A percentile compares a stretch with the other conserved stretches of the same genome.
phyloP scores from a whole-genome alignment of 2,113 vertebrate species.

The Albula glossodonta region DNA sequence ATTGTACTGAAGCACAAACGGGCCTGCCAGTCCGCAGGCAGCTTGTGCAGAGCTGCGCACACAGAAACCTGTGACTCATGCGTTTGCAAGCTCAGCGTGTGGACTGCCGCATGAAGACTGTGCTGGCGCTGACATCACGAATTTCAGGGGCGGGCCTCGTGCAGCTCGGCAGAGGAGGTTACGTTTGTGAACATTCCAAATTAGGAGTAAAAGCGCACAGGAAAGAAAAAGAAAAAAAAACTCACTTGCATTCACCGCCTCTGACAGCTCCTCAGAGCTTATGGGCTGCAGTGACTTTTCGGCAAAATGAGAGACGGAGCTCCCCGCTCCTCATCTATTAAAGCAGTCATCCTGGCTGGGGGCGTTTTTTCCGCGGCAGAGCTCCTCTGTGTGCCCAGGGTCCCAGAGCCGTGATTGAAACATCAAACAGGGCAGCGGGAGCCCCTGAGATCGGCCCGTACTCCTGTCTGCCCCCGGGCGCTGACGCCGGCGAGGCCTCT shows the following conservation, averaged over 20 bases:
- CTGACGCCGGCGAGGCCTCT: not conserved
- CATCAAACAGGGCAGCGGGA: not conserved
- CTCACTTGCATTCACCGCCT: not conserved
- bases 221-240: no score
- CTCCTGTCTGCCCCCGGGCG: not conserved
- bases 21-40: no score
- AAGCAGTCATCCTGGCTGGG: not conserved
- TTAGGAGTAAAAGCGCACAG: no score
- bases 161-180: no score
- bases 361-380: not conserved
- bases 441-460: not conserved
- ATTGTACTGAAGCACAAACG: no score
- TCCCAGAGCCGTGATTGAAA: not conserved
- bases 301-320: not conserved
- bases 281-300: not conserved
- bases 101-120: no score
- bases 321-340: not conserved
- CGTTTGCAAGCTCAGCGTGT: no score
- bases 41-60: no score
- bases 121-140: no score
- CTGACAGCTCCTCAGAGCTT: not conserved
- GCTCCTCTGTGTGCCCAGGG: not conserved
- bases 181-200: no score
- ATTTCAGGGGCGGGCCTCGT: no score
- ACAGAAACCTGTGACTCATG: no score